These are phyloP conservation scores for Ictalurus punctatus DNA, from an alignment of 2,113 vertebrate genomes.

Conservation along the genomic window DNA sequence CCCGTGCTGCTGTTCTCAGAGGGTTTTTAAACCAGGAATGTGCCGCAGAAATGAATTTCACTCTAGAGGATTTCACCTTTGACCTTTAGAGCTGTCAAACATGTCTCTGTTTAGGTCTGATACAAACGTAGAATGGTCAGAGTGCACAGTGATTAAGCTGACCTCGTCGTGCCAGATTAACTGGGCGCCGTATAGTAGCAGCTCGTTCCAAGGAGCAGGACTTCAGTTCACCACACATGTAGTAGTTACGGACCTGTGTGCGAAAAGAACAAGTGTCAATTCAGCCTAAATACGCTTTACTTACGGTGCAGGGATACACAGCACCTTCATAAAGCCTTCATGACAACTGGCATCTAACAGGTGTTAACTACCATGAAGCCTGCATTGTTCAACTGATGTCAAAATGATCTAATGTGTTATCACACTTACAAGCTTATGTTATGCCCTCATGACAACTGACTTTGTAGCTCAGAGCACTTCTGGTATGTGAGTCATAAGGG, in stretches of 20 bases:
- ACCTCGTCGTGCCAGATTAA: slow-evolving; percentile 84
- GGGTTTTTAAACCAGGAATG: slow-evolving; percentile 22
- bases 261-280: not conserved
- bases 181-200: slow-evolving; percentile 82
- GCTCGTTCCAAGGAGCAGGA: slow-evolving; percentile 79
- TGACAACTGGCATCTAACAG: not conserved
- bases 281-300: not conserved
- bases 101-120: not conserved
- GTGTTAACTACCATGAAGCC: not conserved
- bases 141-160: slow-evolving; percentile 23
- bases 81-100: not conserved
- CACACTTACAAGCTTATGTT: not conserved
- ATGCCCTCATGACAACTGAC: not conserved
- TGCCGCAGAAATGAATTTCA: slow-evolving; percentile 7
- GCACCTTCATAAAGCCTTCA: not conserved
- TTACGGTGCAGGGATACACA: not conserved
- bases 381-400: not conserved
- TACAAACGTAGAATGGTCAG: not conserved
- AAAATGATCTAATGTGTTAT: not conserved
- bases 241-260: slow-evolving; percentile 87
- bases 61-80: slow-evolving; percentile 14
- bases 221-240: slow-evolving; percentile 83
- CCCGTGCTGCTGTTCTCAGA: slow-evolving; percentile 20
- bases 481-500: not conserved
- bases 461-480: not conserved